Percentiles rank a stretch among this genome's conserved stretches.
These are phyloP conservation scores for Ridgeia piscesae DNA, from an alignment of 1,140 invertebrate species.

Conservation along the genomic window DNA sequence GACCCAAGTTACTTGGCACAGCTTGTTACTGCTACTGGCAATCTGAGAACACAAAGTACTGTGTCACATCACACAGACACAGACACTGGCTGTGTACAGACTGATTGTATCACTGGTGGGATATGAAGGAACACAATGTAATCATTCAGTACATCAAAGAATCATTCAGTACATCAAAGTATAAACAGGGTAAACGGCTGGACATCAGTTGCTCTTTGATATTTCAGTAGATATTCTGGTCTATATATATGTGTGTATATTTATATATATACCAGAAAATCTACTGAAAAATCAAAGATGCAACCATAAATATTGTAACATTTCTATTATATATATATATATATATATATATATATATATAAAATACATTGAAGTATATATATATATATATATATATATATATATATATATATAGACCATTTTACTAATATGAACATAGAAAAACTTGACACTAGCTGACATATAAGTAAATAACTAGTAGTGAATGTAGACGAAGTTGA, in stretches of 20 bases:
- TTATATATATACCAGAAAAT: too few relatives aligned
- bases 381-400: too few relatives aligned
- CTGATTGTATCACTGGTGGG: conserved; percentile 22
- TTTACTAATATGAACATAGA: too few relatives aligned
- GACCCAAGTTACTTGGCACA: background rate
- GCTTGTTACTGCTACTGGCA: background rate
- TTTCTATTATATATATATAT: too few relatives aligned
- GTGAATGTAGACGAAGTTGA: conserved; percentile 40
- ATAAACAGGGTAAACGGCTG: background rate
- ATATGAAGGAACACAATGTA: conserved; percentile 44
- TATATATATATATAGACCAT: too few relatives aligned
- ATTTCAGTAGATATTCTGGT: conserved; percentile 44
- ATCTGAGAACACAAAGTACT: background rate
- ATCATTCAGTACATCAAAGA: conserved; percentile 35
- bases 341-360: too few relatives aligned
- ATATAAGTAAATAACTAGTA: conserved; percentile 40
- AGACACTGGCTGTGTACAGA: background rate
- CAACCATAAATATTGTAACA: too few relatives aligned
- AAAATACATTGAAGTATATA: too few relatives aligned
- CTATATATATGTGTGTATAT: conserved; percentile 19
- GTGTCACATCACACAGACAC: background rate
- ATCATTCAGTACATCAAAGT: background rate
- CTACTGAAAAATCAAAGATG: too few relatives aligned
- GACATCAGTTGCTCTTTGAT: background rate
- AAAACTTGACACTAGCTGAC: background rate